Percentiles rank a stretch among this genome's conserved stretches.
Evolutionary conservation across 2,113 vertebrate species (phyloP).

Genomic region (Phyllopteryx taeniolatus): DNA sequence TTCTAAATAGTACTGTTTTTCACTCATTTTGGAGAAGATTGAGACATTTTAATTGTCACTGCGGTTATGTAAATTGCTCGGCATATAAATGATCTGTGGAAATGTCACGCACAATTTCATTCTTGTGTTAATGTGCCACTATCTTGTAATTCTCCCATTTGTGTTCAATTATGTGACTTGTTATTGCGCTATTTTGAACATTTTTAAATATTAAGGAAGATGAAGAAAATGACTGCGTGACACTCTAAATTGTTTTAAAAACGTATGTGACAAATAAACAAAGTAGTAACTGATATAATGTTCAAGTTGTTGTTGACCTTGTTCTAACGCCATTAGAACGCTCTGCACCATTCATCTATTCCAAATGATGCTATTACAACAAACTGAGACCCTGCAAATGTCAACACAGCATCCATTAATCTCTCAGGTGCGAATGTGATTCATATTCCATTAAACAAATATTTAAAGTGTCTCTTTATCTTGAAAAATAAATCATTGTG

Average conservation of each 20-base stretch:
- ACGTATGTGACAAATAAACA: constrained; percentile 59
- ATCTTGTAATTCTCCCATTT: constrained; percentile 16
- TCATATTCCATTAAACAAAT: constrained; percentile 72
- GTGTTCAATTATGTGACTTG: neutral
- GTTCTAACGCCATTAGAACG: constrained; percentile 60
- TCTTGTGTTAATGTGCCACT: constrained; percentile 12
- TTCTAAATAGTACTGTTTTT: neutral
- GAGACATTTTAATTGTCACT: neutral
- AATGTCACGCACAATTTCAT: constrained; percentile 3
- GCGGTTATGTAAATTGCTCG: constrained; percentile 2
- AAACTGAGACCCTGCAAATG: constrained; percentile 67
- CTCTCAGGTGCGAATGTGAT: constrained; percentile 69
- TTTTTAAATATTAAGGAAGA: constrained; percentile 1
- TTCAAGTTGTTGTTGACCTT: constrained; percentile 57
- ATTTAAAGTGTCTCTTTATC: constrained; percentile 61
- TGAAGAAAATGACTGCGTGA: constrained; percentile 23
- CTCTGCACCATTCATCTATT: constrained; percentile 60
- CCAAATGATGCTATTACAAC: constrained; percentile 64
- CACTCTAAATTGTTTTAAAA: constrained; percentile 49
- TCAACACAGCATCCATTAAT: constrained; percentile 65
- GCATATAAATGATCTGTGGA: neutral
- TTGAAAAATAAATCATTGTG: constrained; percentile 71
- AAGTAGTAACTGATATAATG: constrained; percentile 64
- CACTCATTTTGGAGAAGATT: neutral
- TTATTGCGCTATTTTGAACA: neutral